phyloP scores from a whole-genome alignment of 2,888 invertebrate species.

The Acanthosepion pharaonis region DNA sequence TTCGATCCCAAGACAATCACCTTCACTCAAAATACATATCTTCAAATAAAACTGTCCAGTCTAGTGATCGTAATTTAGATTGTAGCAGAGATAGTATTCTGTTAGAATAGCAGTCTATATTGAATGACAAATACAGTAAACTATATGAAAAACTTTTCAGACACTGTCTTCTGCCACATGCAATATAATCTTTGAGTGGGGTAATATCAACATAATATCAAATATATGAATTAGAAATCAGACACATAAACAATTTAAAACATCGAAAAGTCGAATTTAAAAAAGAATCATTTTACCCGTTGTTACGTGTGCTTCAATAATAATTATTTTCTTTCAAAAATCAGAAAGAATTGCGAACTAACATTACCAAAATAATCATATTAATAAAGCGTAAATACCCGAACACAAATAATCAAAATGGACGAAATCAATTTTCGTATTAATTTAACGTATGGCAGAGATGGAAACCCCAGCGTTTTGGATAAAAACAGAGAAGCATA shows the following conservation, averaged over 20 bases:
- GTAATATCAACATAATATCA: not conserved
- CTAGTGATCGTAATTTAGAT: not conserved
- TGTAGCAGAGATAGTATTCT: not conserved
- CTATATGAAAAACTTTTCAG: not conserved
- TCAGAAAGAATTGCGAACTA: not conserved
- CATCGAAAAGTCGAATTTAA: not conserved
- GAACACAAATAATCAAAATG: constrained; percentile 45
- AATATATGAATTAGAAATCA: not conserved
- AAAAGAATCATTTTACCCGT: not conserved
- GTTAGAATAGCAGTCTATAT: not conserved
- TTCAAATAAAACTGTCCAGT: not conserved
- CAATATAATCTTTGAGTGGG: not conserved
- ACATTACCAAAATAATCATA: not conserved
- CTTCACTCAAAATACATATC: not conserved
- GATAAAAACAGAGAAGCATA: constrained; percentile 51
- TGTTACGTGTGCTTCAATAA: not conserved
- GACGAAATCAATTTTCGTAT: constrained; percentile 65
- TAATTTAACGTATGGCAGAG: constrained; percentile 62
- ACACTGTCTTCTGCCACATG: not conserved
- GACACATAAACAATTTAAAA: not conserved
- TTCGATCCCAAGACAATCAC: not conserved
- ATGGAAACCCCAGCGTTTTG: constrained; percentile 50
- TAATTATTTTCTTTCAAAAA: not conserved
- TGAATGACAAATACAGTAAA: not conserved
- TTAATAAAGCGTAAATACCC: not conserved